Evolutionary conservation across 2,113 vertebrate species (phyloP).

Genomic region (Delphinus delphis): DNA sequence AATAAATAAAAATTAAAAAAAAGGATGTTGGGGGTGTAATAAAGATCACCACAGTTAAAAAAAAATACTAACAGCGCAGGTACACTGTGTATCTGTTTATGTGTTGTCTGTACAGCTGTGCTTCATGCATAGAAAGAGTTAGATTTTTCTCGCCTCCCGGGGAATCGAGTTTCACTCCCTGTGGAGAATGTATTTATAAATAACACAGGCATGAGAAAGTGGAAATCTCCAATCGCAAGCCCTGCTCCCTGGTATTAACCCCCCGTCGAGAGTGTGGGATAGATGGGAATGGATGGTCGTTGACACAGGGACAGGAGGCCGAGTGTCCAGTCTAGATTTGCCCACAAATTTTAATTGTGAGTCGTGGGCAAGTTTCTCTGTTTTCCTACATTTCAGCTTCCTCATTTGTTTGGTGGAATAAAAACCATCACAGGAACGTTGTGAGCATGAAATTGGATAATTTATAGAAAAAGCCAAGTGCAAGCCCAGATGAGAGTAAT

Average conservation of each 20-base stretch:
- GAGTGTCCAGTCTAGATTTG: neutral
- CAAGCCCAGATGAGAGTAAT: neutral
- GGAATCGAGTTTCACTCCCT: neutral
- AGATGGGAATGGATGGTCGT: fast-evolving
- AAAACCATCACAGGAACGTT: fast-evolving
- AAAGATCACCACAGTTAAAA: too few species aligned
- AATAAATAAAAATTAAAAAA: too few species aligned
- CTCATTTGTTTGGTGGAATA: neutral
- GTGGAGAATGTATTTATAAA: neutral
- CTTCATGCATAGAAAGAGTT: neutral
- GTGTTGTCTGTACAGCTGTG: fast-evolving
- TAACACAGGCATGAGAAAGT: neutral
- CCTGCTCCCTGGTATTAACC: neutral
- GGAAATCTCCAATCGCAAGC: neutral
- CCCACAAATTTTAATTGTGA: neutral
- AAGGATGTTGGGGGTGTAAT: too few species aligned
- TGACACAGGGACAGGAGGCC: fast-evolving
- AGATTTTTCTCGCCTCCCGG: neutral
- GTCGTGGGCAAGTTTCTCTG: neutral
- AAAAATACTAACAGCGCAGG: neutral
- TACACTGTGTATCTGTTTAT: fast-evolving
- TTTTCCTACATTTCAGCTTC: neutral
- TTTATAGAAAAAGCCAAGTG: neutral
- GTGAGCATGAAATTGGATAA: neutral
- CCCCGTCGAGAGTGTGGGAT: fast-evolving